Evolutionary conservation across 2,888 invertebrate genomes (phyloP), one percentile per base, ranked within the genome.

Genomic region (Myopa testacea): DNA sequence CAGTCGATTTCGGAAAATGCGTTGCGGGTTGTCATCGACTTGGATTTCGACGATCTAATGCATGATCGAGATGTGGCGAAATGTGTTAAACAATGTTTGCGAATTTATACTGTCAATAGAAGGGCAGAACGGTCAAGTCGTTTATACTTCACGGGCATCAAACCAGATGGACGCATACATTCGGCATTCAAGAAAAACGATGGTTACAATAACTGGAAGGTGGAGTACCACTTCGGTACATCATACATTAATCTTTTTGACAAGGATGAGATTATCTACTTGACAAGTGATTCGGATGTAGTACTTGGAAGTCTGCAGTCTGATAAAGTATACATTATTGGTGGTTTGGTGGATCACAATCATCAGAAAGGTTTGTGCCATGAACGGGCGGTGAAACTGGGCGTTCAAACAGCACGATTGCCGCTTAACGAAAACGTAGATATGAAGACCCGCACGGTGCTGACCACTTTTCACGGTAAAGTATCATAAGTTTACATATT

Each of bases 321-420:
- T 37, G 92, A 93, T 80, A 94, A 94, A 86, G 92, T 94, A 68
- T 99, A 99, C 86, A 93, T 99, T 72, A 98, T 99, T 87, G 99
- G 99, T 62, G 99, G 98, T 40, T 90, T 99, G 67, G 98, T 99
- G 0, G 99, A 99, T 90, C 99, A 99, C 87, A 99, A 99, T 90
- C 92, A 94, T 83, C 95, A 98, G 83, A 99, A 98, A 94, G 98
- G 98, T 3, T 89, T 96, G 19, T 98, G 98, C 86, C 93, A 95
- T 87, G 92, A 93, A 82, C 91, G 95, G 83, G 99, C 99, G 4
- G 86, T 91, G 60, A 93, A 95, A 84, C 93, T 94, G 86, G 94
- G 94, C 4, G 91, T 98, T 50, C 89, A 90, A 79, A 98, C 98
- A 89, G 97, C 93, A 0, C 93, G 95, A 84, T 90, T 99, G 68